Conservation (phyloP, 2,888 invertebrate species). For the Willowsia nigromaculata region DNA sequence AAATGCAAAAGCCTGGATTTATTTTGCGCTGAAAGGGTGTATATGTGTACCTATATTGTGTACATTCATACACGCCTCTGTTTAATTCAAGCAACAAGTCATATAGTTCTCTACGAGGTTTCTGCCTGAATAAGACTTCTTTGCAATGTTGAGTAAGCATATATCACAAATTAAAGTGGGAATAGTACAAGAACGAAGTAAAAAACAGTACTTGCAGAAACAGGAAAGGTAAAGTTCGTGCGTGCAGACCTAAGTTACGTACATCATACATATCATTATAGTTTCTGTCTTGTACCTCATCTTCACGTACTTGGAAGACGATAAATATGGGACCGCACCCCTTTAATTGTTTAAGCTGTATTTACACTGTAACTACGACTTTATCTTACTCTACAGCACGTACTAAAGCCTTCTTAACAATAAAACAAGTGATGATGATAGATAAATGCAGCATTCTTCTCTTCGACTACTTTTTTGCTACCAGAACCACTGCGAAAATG, state of each 20-base stretch:
- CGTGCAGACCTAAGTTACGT: conserved; percentile 31
- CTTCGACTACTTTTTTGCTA: background rate
- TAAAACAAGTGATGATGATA: background rate
- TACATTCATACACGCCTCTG: no score
- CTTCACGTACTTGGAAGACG: background rate
- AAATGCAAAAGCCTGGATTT: no score
- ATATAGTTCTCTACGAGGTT: no score
- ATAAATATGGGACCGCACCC: conserved; percentile 28
- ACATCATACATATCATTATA: background rate
- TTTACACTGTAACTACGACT: background rate
- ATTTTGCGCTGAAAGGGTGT: no score
- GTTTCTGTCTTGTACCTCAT: background rate
- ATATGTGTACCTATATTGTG: no score
- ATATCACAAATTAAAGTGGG: no score
- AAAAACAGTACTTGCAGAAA: background rate
- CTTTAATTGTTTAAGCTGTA: background rate
- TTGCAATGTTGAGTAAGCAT: no score
- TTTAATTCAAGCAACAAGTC: no score
- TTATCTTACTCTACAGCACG: background rate
- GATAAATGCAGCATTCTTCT: background rate
- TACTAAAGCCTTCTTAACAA: background rate
- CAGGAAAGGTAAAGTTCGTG: conserved; percentile 1
- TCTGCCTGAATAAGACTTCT: no score
- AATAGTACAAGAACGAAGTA: background rate
- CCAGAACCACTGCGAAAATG: background rate